Percentiles rank a stretch among this genome's conserved stretches.
These are phyloP conservation scores for Umimayanthus chanpuru DNA, from an alignment of 92 coral and sea anemone species.

Conservation along the genomic window DNA sequence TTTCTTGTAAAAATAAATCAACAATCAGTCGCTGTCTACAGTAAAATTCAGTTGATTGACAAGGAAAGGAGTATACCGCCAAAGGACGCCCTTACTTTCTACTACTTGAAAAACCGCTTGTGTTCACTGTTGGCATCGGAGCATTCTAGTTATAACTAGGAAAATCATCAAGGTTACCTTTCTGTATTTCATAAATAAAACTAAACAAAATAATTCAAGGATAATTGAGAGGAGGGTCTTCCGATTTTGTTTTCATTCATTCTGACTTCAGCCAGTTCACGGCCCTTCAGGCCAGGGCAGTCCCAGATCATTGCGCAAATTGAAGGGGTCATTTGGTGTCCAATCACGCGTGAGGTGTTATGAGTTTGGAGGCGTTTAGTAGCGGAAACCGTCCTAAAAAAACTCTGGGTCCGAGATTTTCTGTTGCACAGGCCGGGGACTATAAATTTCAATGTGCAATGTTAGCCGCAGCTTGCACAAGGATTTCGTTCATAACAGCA, in stretches of 20 bases:
- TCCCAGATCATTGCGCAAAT: not conserved
- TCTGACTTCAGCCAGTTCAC: no score
- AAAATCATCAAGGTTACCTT: not conserved
- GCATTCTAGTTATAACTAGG: not conserved
- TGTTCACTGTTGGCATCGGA: not conserved
- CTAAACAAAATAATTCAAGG: not conserved
- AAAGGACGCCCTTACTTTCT: not conserved
- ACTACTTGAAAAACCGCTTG: not conserved
- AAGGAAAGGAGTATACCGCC: not conserved
- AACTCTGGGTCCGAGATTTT: conserved; percentile 21
- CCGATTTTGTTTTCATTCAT: not conserved
- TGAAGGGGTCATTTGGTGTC: conserved; percentile 18
- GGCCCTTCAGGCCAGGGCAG: not conserved
- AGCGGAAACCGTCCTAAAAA: conserved; percentile 2
- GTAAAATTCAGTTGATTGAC: no score
- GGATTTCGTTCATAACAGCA: not conserved
- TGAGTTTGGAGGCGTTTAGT: conserved; percentile 6
- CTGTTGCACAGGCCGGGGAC: not conserved
- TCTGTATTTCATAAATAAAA: not conserved
- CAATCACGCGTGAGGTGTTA: conserved; percentile 31
- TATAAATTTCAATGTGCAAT: not conserved
- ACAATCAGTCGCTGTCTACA: not conserved
- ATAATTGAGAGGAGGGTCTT: conserved; percentile 10
- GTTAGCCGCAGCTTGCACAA: not conserved
- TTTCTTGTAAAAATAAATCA: no score